Evolutionary conservation across 2,797 vertebrate genomes (phyloP).

Genomic region (Botia almorhae): DNA sequence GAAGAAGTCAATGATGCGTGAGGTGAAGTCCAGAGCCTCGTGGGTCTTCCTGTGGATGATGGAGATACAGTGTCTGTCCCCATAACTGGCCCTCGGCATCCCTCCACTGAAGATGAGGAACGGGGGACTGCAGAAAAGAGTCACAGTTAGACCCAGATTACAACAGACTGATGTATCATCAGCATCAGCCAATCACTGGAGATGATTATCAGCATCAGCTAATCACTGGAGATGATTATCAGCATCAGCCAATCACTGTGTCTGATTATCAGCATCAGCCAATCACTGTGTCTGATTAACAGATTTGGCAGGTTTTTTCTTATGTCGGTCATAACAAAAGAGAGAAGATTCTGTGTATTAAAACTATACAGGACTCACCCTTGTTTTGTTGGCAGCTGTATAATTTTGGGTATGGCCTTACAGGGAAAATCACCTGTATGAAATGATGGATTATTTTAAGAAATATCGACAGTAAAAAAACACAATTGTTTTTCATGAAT

Average conservation of each 20-base stretch:
- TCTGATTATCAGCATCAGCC: too few species aligned
- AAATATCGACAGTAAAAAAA: neutral
- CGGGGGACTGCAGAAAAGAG: constrained; percentile 77
- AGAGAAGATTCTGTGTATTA: neutral
- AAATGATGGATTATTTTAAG: neutral
- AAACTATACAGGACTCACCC: constrained; percentile 76
- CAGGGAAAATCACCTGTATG: constrained; percentile 92
- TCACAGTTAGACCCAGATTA: neutral
- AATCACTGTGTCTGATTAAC: too few species aligned
- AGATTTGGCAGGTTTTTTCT: too few species aligned
- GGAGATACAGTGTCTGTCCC: constrained; percentile 95
- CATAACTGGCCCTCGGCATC: constrained; percentile 97
- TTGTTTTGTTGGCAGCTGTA: constrained; percentile 86
- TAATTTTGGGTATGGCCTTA: constrained; percentile 95
- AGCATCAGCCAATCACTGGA: too few species aligned
- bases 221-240: too few species aligned
- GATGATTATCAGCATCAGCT: too few species aligned
- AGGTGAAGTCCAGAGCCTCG: constrained; percentile 95
- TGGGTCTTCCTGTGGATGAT: constrained; percentile 88
- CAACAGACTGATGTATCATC: neutral
- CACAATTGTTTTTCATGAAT: too few species aligned
- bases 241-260: too few species aligned
- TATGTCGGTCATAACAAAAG: too few species aligned
- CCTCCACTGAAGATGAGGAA: constrained; percentile 96
- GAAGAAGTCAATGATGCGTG: constrained; percentile 95